phyloP scores from a whole-genome alignment of 2,888 invertebrate genomes.

The Thera obeliscata region DNA sequence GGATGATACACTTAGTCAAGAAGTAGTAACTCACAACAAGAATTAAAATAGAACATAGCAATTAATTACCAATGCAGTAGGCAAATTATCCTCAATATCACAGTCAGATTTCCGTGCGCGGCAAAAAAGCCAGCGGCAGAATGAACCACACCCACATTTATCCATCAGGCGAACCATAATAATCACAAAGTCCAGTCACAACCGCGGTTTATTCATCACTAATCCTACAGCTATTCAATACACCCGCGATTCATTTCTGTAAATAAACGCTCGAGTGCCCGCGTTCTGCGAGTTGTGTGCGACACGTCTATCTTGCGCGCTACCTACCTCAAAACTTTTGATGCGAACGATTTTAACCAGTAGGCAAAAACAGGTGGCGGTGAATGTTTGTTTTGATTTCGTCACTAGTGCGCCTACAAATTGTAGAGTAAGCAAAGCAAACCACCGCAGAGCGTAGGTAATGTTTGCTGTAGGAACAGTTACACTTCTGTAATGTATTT shows the following conservation, averaged over 20 bases:
- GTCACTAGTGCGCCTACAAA: constrained; percentile 11
- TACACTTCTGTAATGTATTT: too few species aligned
- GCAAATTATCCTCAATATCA: constrained; percentile 26
- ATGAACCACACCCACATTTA: constrained; percentile 67
- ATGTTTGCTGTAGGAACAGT: too few species aligned
- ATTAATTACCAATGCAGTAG: constrained; percentile 36
- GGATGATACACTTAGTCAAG: neutral
- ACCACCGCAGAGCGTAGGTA: neutral
- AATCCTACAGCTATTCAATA: constrained; percentile 29
- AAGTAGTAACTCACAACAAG: too few species aligned
- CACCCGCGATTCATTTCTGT: constrained; percentile 56
- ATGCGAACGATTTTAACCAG: constrained; percentile 20
- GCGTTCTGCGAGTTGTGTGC: constrained; percentile 10
- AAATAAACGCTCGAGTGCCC: constrained; percentile 59
- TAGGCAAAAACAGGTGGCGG: constrained; percentile 15
- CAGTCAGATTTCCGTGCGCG: constrained; percentile 51
- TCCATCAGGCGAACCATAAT: constrained; percentile 61
- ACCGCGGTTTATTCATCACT: constrained; percentile 42
- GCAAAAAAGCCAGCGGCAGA: constrained; percentile 73
- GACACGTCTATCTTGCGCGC: constrained; percentile 44
- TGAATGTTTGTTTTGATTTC: constrained; percentile 39
- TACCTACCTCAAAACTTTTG: constrained; percentile 44
- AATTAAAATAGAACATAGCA: neutral
- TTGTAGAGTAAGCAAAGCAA: neutral
- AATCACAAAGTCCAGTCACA: constrained; percentile 35